Conservation (phyloP, 2,113 vertebrate species). For the Gavialis gangeticus region DNA sequence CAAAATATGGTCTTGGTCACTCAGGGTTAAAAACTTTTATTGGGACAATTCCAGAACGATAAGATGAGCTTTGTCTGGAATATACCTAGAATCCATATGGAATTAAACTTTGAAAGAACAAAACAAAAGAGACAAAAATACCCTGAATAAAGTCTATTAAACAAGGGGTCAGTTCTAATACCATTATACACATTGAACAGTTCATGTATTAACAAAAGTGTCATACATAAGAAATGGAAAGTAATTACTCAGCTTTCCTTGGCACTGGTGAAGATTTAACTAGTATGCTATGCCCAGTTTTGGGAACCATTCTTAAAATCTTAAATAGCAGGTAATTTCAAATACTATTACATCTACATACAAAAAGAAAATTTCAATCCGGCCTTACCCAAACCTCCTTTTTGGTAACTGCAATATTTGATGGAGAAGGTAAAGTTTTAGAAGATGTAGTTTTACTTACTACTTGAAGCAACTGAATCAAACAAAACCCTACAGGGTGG, state of each 20-base stretch:
- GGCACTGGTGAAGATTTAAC: not conserved
- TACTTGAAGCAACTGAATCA: not conserved
- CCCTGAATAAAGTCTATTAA: not conserved
- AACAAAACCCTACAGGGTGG: not conserved
- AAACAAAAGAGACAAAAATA: not conserved
- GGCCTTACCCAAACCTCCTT: not conserved
- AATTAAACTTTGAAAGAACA: not conserved
- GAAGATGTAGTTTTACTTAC: not conserved
- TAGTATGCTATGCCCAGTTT: not conserved
- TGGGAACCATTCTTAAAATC: not conserved
- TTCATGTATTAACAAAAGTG: not conserved
- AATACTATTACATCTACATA: not conserved
- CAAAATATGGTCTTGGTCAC: not conserved
- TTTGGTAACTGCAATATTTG: not conserved
- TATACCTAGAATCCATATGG: not conserved
- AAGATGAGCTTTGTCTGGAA: not conserved
- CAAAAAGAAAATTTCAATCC: not conserved
- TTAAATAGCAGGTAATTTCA: slow-evolving; percentile 22
- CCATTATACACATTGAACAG: not conserved
- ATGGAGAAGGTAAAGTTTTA: not conserved
- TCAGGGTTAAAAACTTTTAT: not conserved
- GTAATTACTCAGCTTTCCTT: not conserved
- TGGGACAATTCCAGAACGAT: not conserved
- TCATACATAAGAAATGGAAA: not conserved
- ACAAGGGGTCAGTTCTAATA: not conserved